phyloP scores from a whole-genome alignment of 2,888 invertebrate genomes.

The Fissipunctia ypsillon region DNA sequence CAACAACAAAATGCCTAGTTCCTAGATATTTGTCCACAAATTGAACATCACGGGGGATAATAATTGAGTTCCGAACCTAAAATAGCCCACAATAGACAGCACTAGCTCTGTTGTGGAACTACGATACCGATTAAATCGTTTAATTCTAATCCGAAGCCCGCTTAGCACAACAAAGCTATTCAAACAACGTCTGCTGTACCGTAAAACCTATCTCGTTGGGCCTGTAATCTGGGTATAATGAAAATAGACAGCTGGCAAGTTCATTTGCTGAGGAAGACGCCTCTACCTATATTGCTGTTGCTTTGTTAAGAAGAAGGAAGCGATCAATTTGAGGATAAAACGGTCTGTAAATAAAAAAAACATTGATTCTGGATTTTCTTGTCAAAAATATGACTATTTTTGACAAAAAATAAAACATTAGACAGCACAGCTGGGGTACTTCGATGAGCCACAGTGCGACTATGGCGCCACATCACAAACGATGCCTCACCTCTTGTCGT shows the following conservation, averaged over 20 bases:
- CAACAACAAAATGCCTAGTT: background rate
- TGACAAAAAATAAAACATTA: too few relatives aligned
- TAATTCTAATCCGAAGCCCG: slow-evolving; percentile 32
- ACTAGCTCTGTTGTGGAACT: slow-evolving; percentile 1
- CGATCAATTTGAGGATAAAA: background rate
- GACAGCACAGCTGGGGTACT: too few relatives aligned
- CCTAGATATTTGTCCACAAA: background rate
- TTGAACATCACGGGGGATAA: background rate
- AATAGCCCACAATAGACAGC: slow-evolving; percentile 4
- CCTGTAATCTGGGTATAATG: slow-evolving; percentile 47
- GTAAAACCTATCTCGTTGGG: slow-evolving; percentile 42
- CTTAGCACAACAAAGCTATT: slow-evolving; percentile 51
- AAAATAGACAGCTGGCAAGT: slow-evolving; percentile 64
- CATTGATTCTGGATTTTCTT: too few relatives aligned
- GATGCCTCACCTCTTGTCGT: too few relatives aligned
- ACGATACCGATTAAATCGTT: slow-evolving; percentile 34
- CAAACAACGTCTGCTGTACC: slow-evolving; percentile 34
- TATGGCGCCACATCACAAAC: too few relatives aligned
- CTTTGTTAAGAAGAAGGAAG: slow-evolving; percentile 1
- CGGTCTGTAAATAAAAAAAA: background rate
- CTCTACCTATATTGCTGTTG: background rate
- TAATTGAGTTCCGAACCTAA: background rate
- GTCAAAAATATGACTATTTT: too few relatives aligned
- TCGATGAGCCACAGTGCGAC: too few relatives aligned
- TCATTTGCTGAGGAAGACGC: slow-evolving; percentile 52